Evolutionary conservation across 53 echinoderm and acorn worm genomes (phyloP), one percentile per base, ranked within the genome.

Genomic region (Apostichopus leukothele): DNA sequence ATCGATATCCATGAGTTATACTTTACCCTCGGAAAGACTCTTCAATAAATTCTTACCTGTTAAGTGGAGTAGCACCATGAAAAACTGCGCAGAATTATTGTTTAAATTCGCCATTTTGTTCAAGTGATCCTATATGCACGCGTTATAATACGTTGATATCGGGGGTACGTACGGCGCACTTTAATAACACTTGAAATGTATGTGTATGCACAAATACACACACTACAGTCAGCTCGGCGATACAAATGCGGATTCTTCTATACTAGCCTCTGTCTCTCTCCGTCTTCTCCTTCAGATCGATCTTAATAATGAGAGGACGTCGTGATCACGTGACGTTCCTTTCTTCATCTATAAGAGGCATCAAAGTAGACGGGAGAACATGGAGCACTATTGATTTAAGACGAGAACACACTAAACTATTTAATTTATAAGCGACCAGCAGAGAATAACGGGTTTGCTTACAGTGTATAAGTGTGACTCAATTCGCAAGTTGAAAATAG

Each of bases 241-340:
- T 39, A 39, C 39, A 39, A 39, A 39, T 39, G 3, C 39, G 39
- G 3, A 39, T 39, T 39, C 39, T 39, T 39, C 39, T 39, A 39
- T 39, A 39, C 39, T 39, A 39, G 39, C 39, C 39, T 79, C 79
- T 19, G 52, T 19, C n/a, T 51, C 63, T 63, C 12, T 11, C 63
- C 16, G 63, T 16, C 63, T 63, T 11, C 63, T 63, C 63, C 79
- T 79, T 79, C n/a, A 51, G 7, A 79, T 79, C 79, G 79, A 79
- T 79, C 53, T 79, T 79, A 79, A 79, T 79, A 79, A 79, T 79
- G 79, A 79, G 79, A 53, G n/a, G n/a, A 79, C 52, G 14, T 79
- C 53, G 51, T 19, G 50, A 16, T 79, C 79, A 79, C 79, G 79
- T 79, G 79, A 79, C 18, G n/a, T 19, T 19, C 53, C 79, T 79